These are phyloP conservation scores for Cephonodes hylas DNA, from an alignment of 2,888 invertebrate genomes.

Conservation along the genomic window DNA sequence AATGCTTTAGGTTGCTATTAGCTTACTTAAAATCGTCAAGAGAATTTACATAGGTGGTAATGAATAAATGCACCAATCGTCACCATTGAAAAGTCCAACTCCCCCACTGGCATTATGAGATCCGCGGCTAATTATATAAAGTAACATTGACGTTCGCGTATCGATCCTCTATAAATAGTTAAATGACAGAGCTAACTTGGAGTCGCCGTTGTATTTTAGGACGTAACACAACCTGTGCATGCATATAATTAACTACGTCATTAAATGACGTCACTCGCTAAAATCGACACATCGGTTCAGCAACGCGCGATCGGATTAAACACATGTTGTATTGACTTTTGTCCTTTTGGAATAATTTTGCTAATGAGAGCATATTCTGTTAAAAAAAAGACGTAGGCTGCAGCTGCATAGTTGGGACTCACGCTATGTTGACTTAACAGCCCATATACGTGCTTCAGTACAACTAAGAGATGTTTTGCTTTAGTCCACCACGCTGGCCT, in stretches of 20 bases:
- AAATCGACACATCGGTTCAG: not conserved
- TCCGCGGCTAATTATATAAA: constrained; percentile 1
- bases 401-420: too few relatives aligned
- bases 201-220: not conserved
- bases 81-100: not conserved
- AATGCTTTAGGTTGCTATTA: too few relatives aligned
- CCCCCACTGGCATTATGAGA: not conserved
- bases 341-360: too few relatives aligned
- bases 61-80: not conserved
- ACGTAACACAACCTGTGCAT: not conserved
- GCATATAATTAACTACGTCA: not conserved
- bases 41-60: too few relatives aligned
- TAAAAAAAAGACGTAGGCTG: too few relatives aligned
- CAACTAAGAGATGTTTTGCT: too few relatives aligned
- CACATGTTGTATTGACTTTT: too few relatives aligned
- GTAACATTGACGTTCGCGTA: not conserved
- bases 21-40: too few relatives aligned
- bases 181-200: constrained; percentile 3
- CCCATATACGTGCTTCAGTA: too few relatives aligned
- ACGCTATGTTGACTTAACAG: too few relatives aligned
- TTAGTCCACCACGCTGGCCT: too few relatives aligned
- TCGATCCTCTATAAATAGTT: constrained; percentile 5
- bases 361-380: too few relatives aligned
- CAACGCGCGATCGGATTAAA: not conserved
- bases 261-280: not conserved